Evolutionary conservation across 1,140 invertebrate genomes (phyloP).

Genomic region (Ceratina australensis): DNA sequence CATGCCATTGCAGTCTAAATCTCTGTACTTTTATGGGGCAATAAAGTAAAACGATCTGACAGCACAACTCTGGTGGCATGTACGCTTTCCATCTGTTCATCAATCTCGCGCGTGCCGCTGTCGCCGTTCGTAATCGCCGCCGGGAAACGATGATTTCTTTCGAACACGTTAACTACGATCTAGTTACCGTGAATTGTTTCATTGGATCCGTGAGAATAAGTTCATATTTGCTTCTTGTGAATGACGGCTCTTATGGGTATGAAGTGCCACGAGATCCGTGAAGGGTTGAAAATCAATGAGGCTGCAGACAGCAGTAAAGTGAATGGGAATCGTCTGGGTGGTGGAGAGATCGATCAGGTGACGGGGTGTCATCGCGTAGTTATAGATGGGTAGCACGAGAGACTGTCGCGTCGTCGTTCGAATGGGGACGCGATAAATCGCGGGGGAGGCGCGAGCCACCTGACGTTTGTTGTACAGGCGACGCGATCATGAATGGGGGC

Average conservation of each 20-base stretch:
- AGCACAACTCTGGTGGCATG: constrained; percentile 67
- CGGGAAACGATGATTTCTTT: constrained; percentile 5
- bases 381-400: constrained; percentile 47
- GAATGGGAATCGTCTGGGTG: too few species aligned
- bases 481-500: constrained; percentile 73
- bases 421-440: constrained; percentile 61
- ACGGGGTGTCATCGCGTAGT: background rate
- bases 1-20: constrained; percentile 78
- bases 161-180: too few species aligned
- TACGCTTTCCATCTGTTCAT: constrained; percentile 65
- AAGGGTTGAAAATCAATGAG: too few species aligned
- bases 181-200: too few species aligned
- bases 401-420: constrained; percentile 11
- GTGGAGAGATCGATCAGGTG: constrained; percentile 5
- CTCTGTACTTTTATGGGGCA: constrained; percentile 79
- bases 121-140: constrained; percentile 35
- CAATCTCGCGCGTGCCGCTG: constrained; percentile 31
- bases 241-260: too few species aligned
- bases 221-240: too few species aligned
- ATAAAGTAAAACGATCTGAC: constrained; percentile 79
- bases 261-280: too few species aligned
- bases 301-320: too few species aligned
- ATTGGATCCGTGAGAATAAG: too few species aligned
- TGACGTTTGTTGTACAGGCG: constrained; percentile 63
- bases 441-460: constrained; percentile 61